Base-by-base conservation (phyloP, 2,888 invertebrate genomes). In the Tenthredo livida region DNA sequence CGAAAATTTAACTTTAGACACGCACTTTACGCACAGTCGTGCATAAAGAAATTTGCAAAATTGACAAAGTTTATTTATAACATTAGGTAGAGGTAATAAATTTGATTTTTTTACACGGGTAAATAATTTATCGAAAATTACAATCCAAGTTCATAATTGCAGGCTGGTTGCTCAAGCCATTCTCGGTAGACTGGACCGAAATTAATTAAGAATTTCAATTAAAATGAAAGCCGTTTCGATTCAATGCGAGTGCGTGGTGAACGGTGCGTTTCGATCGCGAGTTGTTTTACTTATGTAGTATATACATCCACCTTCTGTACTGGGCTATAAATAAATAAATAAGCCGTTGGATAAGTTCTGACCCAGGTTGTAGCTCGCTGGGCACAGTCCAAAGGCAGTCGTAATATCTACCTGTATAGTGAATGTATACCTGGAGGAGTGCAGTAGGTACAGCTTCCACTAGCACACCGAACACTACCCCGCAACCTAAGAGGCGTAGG, bases 401-500 rank as follows among this genome's bases (percentile, higher is more conserved):
- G 40, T 80, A 80, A 80, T 80, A 58, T 29, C 29, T 50, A 17
- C 40, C 73, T 67, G 67, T 77, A 33, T 9, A 21, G 54, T 33
- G 29, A 17, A 54, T 54, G 33, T 77, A 50, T 77, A 77, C 54
- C 29, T 54, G 54, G 2, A 54, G 25, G 47, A n/a, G 37, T 50
- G 77, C 37, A n/a, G 25, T 25, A 58, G 15, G 54, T 29, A 78
- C 17, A 25, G 50, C 21, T 33, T 33, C 33, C 33, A 78, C 25
- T 47, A 33, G 29, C 6, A 78, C 15, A 78, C 33, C 29, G 37
- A 78, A 78, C 37, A 40, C 80, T 37, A 80, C 61, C 40, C 61
- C 40, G 61, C 80, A n/a, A 50, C 6, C 6, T 33, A 61, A 80
- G 58, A 80, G 88, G 91, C 90, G 91, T 90, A 91, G 90, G 91